Percentiles rank a stretch among this genome's conserved stretches.
Conservation (phyloP, 1,140 invertebrate species). For the Drosophila baimaii region DNA sequence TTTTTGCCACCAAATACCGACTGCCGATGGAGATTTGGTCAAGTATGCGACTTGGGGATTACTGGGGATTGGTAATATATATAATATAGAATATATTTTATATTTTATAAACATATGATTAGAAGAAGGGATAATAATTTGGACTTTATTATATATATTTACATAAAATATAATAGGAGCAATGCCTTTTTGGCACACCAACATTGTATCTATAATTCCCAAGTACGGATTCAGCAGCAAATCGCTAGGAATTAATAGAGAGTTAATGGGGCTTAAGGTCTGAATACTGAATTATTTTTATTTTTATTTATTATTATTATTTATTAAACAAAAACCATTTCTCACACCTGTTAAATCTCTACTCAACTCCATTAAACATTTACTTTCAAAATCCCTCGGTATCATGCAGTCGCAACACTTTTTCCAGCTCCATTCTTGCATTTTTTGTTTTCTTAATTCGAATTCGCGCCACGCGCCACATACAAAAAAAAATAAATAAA, state of each 20-base stretch:
- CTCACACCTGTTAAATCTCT: not conserved
- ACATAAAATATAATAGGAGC: too few species aligned
- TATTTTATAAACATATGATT: too few species aligned
- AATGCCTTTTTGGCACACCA: too few species aligned
- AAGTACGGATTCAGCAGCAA: too few species aligned
- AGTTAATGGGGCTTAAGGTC: too few species aligned
- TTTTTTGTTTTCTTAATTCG: conserved; percentile 45
- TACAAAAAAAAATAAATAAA: conserved; percentile 27
- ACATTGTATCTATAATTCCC: too few species aligned
- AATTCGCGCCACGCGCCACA: conserved; percentile 60
- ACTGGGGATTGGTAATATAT: not conserved
- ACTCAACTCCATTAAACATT: not conserved
- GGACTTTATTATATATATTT: too few species aligned
- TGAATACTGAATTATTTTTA: too few species aligned
- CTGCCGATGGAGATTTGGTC: not conserved
- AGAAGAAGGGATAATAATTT: too few species aligned
- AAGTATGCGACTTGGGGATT: not conserved
- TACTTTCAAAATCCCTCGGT: not conserved
- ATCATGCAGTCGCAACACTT: not conserved
- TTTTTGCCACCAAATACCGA: conserved; percentile 17
- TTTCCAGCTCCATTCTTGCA: conserved; percentile 14
- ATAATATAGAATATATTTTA: not conserved
- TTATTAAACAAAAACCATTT: too few species aligned
- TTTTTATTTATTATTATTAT: not conserved
- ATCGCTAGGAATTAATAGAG: too few species aligned